A percentile compares a stretch with the other conserved stretches of the same genome.
Evolutionary conservation across 2,113 vertebrate genomes (phyloP).

Genomic region (Motacilla tschutschensis): DNA sequence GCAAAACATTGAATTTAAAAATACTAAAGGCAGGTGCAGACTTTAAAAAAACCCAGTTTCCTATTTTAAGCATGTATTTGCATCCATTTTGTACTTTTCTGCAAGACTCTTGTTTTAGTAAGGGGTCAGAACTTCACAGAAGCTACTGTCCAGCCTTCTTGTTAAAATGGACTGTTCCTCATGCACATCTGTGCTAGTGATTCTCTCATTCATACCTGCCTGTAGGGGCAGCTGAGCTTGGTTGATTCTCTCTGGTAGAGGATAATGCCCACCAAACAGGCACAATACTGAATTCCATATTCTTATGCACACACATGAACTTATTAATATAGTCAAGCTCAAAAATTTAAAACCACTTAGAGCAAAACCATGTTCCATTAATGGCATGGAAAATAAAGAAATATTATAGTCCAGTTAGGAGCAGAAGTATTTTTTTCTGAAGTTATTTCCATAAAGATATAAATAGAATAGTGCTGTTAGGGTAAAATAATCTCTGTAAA

Average conservation of each 20-base stretch:
- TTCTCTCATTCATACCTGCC: neutral
- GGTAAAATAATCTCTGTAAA: neutral
- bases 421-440: neutral
- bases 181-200: neutral
- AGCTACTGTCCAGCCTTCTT: neutral
- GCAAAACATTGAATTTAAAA: neutral
- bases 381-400: neutral
- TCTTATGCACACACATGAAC: neutral
- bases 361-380: neutral
- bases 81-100: neutral
- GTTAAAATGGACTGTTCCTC: neutral
- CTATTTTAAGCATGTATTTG: neutral
- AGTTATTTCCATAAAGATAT: neutral
- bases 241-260: neutral
- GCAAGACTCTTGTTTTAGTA: neutral
- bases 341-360: neutral
- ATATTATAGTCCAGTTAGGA: neutral
- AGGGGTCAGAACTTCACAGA: neutral
- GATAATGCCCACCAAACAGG: neutral
- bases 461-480: neutral
- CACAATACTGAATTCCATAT: neutral
- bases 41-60: neutral
- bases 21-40: neutral
- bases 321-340: neutral
- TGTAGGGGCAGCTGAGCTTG: neutral